Percentiles rank a stretch among this genome's conserved stretches.
Conservation (phyloP, 2,113 vertebrate species). For the Calidris pugnax region DNA sequence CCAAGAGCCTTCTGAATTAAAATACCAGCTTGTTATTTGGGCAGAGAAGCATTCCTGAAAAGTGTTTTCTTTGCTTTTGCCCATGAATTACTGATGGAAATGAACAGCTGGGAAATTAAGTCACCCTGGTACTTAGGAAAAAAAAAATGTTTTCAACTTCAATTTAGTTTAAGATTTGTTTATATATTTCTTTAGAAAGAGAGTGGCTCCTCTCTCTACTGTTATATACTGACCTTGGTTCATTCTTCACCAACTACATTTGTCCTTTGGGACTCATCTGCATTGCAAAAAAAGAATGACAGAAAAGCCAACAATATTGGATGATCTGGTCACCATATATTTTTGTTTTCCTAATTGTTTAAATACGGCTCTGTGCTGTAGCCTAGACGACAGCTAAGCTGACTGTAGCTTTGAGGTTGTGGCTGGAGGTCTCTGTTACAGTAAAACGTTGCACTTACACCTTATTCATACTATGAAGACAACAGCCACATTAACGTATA, state of each 20-base stretch:
- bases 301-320: neutral
- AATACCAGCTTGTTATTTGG: constrained; percentile 32
- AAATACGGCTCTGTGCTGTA: fast-evolving
- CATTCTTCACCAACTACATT: neutral
- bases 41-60: constrained; percentile 12
- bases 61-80: constrained; percentile 29
- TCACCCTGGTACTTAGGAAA: neutral
- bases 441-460: neutral
- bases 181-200: neutral
- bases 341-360: neutral
- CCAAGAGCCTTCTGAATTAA: neutral
- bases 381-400: fast-evolving
- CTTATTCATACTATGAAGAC: neutral
- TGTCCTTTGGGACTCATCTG: neutral
- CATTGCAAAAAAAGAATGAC: neutral
- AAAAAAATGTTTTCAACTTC: neutral
- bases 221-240: neutral
- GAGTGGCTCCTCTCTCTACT: neutral
- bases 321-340: neutral
- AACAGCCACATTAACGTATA: neutral
- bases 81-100: constrained; percentile 43
- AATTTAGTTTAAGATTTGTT: neutral
- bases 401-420: neutral
- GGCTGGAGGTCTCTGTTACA: neutral
- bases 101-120: constrained; percentile 48